Evolutionary conservation across 2,797 vertebrate species (phyloP), one percentile per base, ranked within the genome.

Genomic region (Choloepus didactylus): DNA sequence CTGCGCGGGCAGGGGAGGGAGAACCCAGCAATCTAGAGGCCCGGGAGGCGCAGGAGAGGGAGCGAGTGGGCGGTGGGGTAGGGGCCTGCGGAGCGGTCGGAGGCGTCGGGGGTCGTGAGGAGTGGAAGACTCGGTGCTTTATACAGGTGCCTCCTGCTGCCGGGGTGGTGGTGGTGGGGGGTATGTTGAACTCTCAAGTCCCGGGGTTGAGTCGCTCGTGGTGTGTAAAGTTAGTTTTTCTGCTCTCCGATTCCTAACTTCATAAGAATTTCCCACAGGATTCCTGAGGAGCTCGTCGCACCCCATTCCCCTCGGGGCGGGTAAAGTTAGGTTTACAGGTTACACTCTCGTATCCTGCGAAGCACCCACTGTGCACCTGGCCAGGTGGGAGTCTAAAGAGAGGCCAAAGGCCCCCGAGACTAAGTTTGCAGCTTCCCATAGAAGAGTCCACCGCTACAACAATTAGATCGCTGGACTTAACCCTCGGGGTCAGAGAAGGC

Each of bases 121-220:
- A 35, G 12, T 11, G 35, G 60, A 35, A 60, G 54, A 14, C 70
- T 5, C 6, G 77, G 85, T 15, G 90, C 82, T 14, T 18, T 0
- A 87, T 0, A 44, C 92, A 89, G 96, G 94, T 97, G 96, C 87
- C 77, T 83, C 38, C 62, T 41, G 91, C 59, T 44, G 83, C 41
- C 5, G 2, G n/a, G 69, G 54, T 49, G 56, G 31, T 59, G 4
- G 3, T 67, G 29, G 27, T 12, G 1, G 41, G 3, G 54, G 15
- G 54, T 4, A 8, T 54, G 59, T 27, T 1, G 3, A 44, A 9
- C 62, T 8, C 56, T 54, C 25, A 0, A 1, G 80, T 38, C 38
- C 56, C 15, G 41, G 56, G 54, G 44, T 54, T 31, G 66, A 51
- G 60, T 46, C 60, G 38, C 54, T 67, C 70, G 70, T 16, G 1